Percentiles rank a stretch among this genome's conserved stretches.
Conservation (phyloP, 2,888 invertebrate species). For the Tryphoninae sp. region DNA sequence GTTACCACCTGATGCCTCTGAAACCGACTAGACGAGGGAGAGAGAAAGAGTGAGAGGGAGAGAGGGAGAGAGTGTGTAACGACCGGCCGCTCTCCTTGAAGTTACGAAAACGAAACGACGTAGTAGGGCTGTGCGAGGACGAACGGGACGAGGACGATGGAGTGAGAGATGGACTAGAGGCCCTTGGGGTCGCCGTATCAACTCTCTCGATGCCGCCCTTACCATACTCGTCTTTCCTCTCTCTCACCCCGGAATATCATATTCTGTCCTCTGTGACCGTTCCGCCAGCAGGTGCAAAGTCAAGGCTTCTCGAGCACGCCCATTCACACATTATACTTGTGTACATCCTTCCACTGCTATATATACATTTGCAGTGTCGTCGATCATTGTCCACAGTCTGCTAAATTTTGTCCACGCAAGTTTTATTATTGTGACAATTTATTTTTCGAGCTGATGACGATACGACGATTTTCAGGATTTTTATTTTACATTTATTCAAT, state of each 20-base stretch:
- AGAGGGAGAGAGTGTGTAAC: background rate
- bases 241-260: slow-evolving; percentile 37
- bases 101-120: slow-evolving; percentile 4
- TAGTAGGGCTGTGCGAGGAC: background rate
- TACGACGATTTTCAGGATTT: background rate
- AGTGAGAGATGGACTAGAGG: background rate
- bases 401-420: background rate
- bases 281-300: slow-evolving; percentile 43
- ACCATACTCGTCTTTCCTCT: slow-evolving; percentile 33
- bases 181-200: background rate
- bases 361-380: background rate
- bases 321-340: slow-evolving; percentile 16
- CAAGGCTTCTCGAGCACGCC: slow-evolving; percentile 15
- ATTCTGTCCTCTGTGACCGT: slow-evolving; percentile 8
- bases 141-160: slow-evolving; percentile 19
- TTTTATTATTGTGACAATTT: background rate
- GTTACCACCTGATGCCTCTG: slow-evolving; percentile 66
- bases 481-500: background rate
- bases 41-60: background rate
- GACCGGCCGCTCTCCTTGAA: background rate
- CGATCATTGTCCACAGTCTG: background rate
- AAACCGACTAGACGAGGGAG: background rate
- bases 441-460: background rate
- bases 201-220: background rate
- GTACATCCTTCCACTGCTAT: slow-evolving; percentile 1